These are phyloP conservation scores for Synanthedon andrenaeformis DNA, from an alignment of 2,888 invertebrate species.

Conservation along the genomic window DNA sequence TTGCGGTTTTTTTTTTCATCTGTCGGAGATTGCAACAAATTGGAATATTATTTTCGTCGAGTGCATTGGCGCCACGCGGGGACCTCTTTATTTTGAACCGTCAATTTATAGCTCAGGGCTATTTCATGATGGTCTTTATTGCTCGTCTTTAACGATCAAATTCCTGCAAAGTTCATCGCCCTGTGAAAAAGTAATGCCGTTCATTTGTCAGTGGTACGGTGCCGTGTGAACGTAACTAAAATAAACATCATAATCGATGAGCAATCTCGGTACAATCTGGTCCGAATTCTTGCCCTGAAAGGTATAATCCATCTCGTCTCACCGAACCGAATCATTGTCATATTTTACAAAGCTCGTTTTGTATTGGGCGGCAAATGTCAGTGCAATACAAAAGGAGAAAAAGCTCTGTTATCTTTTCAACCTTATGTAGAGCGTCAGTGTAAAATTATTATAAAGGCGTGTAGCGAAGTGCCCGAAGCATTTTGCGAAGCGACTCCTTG, in stretches of 20 bases:
- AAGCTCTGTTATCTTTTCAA: constrained; percentile 62
- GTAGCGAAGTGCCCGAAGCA: constrained; percentile 45
- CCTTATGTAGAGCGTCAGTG: constrained; percentile 55
- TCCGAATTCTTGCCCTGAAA: constrained; percentile 7
- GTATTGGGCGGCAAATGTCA: constrained; percentile 39
- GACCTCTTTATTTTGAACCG: constrained; percentile 3
- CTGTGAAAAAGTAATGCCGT: neutral
- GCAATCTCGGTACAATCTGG: constrained; percentile 4
- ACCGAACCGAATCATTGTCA: constrained; percentile 38
- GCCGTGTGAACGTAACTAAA: constrained; percentile 29
- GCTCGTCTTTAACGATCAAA: constrained; percentile 16
- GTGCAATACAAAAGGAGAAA: constrained; percentile 53
- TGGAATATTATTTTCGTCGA: neutral
- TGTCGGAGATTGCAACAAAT: neutral
- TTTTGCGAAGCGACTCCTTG: constrained; percentile 63
- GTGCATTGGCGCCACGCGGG: constrained; percentile 4
- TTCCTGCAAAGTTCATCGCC: constrained; percentile 26
- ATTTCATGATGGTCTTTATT: constrained; percentile 4
- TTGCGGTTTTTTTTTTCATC: neutral
- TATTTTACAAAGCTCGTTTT: constrained; percentile 41
- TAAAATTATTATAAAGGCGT: constrained; percentile 65
- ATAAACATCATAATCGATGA: constrained; percentile 31
- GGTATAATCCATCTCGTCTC: constrained; percentile 24
- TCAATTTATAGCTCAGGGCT: constrained; percentile 4
- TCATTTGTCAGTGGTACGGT: constrained; percentile 20